Evolutionary conservation across 2,888 invertebrate species (phyloP).

Genomic region (Tineola bisselliella): DNA sequence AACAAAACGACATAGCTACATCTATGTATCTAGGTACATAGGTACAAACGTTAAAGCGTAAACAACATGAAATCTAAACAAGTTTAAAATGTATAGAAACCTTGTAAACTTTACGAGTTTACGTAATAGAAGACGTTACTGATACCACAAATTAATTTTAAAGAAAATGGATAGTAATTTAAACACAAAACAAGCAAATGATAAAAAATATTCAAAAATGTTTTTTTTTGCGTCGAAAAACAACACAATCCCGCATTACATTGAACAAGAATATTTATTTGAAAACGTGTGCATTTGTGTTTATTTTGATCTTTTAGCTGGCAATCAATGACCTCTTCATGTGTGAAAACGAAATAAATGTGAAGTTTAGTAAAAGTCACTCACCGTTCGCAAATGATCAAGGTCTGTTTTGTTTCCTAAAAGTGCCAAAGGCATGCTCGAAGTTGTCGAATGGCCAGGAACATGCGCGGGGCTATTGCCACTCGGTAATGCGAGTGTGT

Average conservation of each 20-base stretch:
- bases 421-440: conserved; percentile 71
- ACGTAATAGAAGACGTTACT: too few relatives aligned
- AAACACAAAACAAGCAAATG: neutral
- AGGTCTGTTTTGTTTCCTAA: conserved; percentile 84
- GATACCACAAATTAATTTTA: neutral
- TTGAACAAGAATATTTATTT: neutral
- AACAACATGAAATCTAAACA: neutral
- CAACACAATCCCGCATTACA: neutral
- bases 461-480: conserved; percentile 69
- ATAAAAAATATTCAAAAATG: neutral
- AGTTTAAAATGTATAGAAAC: neutral
- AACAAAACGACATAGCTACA: too few relatives aligned
- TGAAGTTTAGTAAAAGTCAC: conserved; percentile 17
- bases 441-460: conserved; percentile 59
- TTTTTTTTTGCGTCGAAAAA: neutral
- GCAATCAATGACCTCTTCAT: neutral
- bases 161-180: too few relatives aligned
- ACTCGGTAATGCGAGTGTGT: conserved; percentile 58
- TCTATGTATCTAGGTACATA: too few relatives aligned
- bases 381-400: conserved; percentile 79
- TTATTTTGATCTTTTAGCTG: neutral
- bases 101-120: neutral
- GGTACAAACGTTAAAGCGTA: neutral
- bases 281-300: neutral
- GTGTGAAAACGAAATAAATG: conserved; percentile 14